phyloP scores from a whole-genome alignment of 2,888 invertebrate genomes.

The Cetonia aurata region DNA sequence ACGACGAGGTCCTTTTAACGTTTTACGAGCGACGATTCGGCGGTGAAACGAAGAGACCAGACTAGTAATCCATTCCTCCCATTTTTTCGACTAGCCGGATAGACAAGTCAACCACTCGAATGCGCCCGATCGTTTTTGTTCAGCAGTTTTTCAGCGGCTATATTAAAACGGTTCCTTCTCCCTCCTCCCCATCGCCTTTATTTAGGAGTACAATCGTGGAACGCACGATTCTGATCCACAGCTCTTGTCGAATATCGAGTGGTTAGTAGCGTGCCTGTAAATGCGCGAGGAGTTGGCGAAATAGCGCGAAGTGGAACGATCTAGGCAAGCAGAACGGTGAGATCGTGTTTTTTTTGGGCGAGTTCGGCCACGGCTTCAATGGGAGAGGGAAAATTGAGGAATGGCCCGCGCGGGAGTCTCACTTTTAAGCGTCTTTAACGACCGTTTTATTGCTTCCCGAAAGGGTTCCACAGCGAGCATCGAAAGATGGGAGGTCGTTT shows the following conservation, averaged over 20 bases:
- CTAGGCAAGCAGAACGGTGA: too few relatives aligned
- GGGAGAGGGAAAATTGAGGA: conserved; percentile 11
- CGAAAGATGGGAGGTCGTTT: conserved; percentile 21
- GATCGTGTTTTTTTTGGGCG: too few relatives aligned
- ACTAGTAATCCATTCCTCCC: too few relatives aligned
- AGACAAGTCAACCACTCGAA: not conserved
- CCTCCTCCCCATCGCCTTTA: conserved; percentile 24
- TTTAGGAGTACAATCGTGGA: conserved; percentile 19
- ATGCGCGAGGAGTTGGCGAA: too few relatives aligned
- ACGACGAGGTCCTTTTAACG: conserved; percentile 13
- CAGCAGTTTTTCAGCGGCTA: conserved; percentile 23
- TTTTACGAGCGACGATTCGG: conserved; percentile 34
- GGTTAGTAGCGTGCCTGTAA: not conserved
- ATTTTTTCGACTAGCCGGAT: too few relatives aligned
- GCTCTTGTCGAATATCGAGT: not conserved
- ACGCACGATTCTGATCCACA: not conserved
- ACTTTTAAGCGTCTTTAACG: conserved; percentile 31
- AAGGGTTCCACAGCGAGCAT: conserved; percentile 3
- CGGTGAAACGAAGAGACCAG: conserved; percentile 20
- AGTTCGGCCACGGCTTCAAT: not conserved
- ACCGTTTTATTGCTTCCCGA: conserved; percentile 32
- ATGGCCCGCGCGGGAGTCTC: conserved; percentile 5
- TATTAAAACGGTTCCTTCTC: conserved; percentile 20
- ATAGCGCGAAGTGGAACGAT: too few relatives aligned
- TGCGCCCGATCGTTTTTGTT: not conserved